These are phyloP conservation scores for Drosophila multiciliata DNA, from an alignment of 2,888 invertebrate genomes.

Conservation along the genomic window DNA sequence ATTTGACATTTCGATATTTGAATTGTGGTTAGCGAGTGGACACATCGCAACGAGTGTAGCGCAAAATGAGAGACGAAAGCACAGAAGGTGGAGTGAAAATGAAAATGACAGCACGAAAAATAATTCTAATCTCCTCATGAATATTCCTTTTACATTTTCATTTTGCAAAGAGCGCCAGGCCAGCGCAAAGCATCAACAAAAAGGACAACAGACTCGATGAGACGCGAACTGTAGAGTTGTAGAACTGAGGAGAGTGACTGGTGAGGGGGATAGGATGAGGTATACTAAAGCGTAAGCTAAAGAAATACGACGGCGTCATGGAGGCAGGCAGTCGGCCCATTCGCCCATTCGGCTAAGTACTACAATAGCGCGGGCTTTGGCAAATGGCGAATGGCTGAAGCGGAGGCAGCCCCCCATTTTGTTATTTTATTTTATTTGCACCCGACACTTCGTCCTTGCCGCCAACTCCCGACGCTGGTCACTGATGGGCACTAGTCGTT, in stretches of 20 bases:
- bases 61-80: conserved; percentile 60
- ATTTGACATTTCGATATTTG: neutral
- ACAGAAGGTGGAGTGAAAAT: conserved; percentile 63
- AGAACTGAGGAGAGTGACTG: neutral
- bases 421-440: conserved; percentile 70
- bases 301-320: conserved; percentile 71
- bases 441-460: conserved; percentile 28
- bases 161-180: conserved; percentile 70
- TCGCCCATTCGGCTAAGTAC: conserved; percentile 56
- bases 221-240: conserved; percentile 2
- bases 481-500: conserved; percentile 79
- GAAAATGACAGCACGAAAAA: conserved; percentile 82
- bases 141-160: conserved; percentile 84
- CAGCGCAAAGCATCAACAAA: conserved; percentile 73
- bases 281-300: conserved; percentile 54
- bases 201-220: conserved; percentile 57
- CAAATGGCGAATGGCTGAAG: conserved; percentile 52
- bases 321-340: conserved; percentile 41
- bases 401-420: conserved; percentile 37
- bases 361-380: conserved; percentile 62
- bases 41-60: conserved; percentile 25
- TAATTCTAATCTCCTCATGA: conserved; percentile 85
- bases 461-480: conserved; percentile 24
- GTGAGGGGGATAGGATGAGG: conserved; percentile 2
- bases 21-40: neutral